A percentile compares a stretch with the other conserved stretches of the same genome.
These are phyloP conservation scores for Diadromus collaris DNA, from an alignment of 2,888 invertebrate genomes.

Conservation along the genomic window DNA sequence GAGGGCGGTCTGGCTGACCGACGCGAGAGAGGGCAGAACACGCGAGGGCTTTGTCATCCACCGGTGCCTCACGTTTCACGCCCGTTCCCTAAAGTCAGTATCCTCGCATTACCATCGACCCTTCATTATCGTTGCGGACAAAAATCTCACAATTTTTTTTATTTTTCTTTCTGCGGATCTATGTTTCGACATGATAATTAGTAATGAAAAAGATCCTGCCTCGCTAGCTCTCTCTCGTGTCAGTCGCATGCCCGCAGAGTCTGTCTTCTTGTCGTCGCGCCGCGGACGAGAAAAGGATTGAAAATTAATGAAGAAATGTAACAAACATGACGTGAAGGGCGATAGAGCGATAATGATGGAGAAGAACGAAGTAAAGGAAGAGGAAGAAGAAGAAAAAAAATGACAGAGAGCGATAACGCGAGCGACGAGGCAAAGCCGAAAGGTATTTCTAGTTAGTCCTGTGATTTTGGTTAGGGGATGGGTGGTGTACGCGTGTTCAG, in stretches of 20 bases:
- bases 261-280: constrained; percentile 36
- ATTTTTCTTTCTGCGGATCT: not conserved
- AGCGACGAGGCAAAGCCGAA: constrained; percentile 69
- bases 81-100: not conserved
- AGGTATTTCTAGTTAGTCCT: constrained; percentile 80
- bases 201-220: not conserved
- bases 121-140: not conserved
- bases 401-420: constrained; percentile 10
- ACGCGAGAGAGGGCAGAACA: constrained; percentile 35
- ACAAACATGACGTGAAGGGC: constrained; percentile 5
- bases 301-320: constrained; percentile 11
- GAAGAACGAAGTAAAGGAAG: not conserved
- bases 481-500: constrained; percentile 75
- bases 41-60: constrained; percentile 42
- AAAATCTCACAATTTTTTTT: not conserved
- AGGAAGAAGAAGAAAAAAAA: not conserved
- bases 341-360: constrained; percentile 17
- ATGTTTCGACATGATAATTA: not conserved
- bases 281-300: not conserved
- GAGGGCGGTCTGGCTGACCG: constrained; percentile 9
- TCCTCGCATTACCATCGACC: constrained; percentile 9
- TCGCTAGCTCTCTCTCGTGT: constrained; percentile 25
- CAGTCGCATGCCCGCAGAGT: constrained; percentile 15
- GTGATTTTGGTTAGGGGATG: constrained; percentile 79
- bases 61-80: constrained; percentile 37